Evolutionary conservation across 2,888 invertebrate genomes (phyloP), one percentile per base, ranked within the genome.

Genomic region (Branchellion lobata): DNA sequence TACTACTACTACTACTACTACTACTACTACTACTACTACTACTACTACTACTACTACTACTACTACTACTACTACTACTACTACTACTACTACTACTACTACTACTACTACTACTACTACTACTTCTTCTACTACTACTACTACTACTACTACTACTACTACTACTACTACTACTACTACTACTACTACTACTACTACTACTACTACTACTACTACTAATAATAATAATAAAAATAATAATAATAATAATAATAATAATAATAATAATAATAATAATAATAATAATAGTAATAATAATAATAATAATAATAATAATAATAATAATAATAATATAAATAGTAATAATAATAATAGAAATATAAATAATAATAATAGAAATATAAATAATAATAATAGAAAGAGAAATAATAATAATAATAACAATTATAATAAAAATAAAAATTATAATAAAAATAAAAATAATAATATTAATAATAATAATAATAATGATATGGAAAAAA

Each of bases 61-160:
- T 69, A 65, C 33, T 40, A n/a, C 21, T 0, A n/a, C 57, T 51
- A 24, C 33, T n/a, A 65, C 24, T 14, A 27, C 11, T 33, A 29
- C 31, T 47, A 76, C n/a, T 0, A 27, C 36, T 69, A 33, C 29
- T 27, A 31, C 36, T 75, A 31, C 71, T 29, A 33, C 71, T 78
- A 33, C 78, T 78, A 21, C 27, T 36, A 24, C 36, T 69, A 1
- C 69, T 33, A 0, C 36, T 74, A 31, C 34, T 74, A 33, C 71
- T 74, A 24, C 78, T 78, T 69, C 1, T n/a, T 51, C 73, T 76
- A 2, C 21, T 29, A 0, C 72, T 40, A 40, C 31, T 29, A 57
- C 51, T 34, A 24, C 29, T 79, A 24, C 29, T 78, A n/a, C 29
- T 1, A 57, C 27, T 79, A 31, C 18, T 36, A 51, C 29, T 27